Base-by-base conservation (phyloP, 2,797 vertebrate genomes). In the Caiman crocodilus region DNA sequence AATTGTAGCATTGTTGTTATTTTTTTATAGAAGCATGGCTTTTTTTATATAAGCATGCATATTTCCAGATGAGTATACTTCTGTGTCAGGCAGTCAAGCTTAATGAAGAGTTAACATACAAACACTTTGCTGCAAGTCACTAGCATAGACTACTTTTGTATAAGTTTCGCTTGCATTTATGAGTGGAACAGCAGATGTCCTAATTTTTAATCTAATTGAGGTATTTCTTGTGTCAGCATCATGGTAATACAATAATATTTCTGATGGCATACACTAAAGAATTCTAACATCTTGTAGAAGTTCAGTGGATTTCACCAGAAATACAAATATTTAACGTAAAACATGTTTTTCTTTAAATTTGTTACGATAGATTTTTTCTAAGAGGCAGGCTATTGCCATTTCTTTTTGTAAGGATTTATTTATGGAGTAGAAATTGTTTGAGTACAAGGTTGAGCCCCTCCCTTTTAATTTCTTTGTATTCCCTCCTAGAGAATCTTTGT, bases 1-100 rank as follows among this genome's bases (percentile, higher is more conserved):
- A 16, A 32, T 92, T 93, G 93, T 94, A 94, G 83, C 71, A 23
- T 96, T 96, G 87, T 96, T 94, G 77, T 32, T 93, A 6, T 96
- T 94, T 90, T 90, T 91, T 85, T 50, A 50, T 85, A 91, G 90
- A 96, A 81, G 55, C 73, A 58, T 84, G 63, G 21, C 42, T 84
- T 87, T 85, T 94, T 93, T 84, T n/a, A 88, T 87, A 21, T 77
- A 4, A 88, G 82, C 61, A 11, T 91, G 55, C 6, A 11, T 83
- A 69, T 42, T 94, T 35, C 74, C 23, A 32, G 69, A 86, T 76
- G 88, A 67, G 50, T 60, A 42, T 32, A 50, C 84, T 88, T 69
- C 20, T 79, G 18, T 77, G 77, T 82, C 90, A 77, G 69, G 80
- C 17, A 85, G 42, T 76, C 85, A 28, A 90, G 32, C 81, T 90